Evolutionary conservation across 2,797 vertebrate genomes (phyloP), one percentile per base, ranked within the genome.

Genomic region (Dendrocincla tyrannina): DNA sequence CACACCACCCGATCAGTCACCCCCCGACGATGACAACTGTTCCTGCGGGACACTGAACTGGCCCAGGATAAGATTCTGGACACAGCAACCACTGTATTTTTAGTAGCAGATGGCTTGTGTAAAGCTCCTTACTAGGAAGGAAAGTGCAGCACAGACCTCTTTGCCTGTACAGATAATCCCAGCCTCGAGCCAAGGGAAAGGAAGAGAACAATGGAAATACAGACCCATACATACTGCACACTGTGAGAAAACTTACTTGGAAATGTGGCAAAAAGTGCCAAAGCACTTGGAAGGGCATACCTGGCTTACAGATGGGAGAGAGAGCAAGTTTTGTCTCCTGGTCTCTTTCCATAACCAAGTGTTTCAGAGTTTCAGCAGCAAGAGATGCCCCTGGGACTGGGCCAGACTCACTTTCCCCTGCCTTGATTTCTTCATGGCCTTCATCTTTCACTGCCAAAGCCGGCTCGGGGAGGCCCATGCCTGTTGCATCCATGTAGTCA

Each of bases 231-330:
- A 20, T 37, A 67, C 0, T 18, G 27, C 53, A 66, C 6, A 27
- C 17, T 8, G 53, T 30, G 41, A 69, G 35, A 82, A 90, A 35
- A 75, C 7, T 17, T 15, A 59, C 76, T 85, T 80, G 64, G 47
- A 67, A 33, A 72, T 0, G 4, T 20, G 44, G 25, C 19, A 41
- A 88, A 47, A 58, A 46, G 62, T 13, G n/a, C 47, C 53, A 64
- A 85, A 74, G 23, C 27, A 44, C 37, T 23, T 2, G 14, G 56
- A 93, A 86, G 11, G 9, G 7, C 96, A 88, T 94, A 99, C 98
- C 98, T 98, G 97, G 93, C 63, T 95, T 59, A 67, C 89, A 96
- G 97, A 97, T 97, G 27, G 98, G 98, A 41, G 98, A 98, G 3
- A 97, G 95, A 0, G 25, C 50, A 2, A 98, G 98, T 85, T 97